A percentile compares a stretch with the other conserved stretches of the same genome.
Evolutionary conservation across 2,888 invertebrate species (phyloP).

Genomic region (Panzeria rudis): DNA sequence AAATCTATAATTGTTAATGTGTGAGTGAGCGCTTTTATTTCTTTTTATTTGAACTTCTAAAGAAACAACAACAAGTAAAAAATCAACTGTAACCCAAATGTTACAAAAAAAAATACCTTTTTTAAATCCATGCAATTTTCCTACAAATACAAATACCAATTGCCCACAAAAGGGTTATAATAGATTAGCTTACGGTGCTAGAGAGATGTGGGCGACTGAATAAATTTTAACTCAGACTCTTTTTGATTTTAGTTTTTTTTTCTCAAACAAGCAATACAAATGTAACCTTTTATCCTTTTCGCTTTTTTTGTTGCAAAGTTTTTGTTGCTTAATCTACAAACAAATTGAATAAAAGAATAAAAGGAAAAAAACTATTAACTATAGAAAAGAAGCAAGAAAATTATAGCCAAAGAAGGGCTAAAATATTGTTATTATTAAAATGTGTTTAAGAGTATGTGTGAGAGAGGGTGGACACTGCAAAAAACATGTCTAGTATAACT

Average conservation of each 20-base stretch:
- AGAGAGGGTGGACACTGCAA: not conserved
- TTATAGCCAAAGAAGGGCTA: slow-evolving; percentile 76
- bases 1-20: not conserved
- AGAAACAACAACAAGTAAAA: not conserved
- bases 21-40: not conserved
- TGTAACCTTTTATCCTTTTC: slow-evolving; percentile 18
- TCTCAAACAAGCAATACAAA: not conserved
- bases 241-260: not conserved
- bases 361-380: slow-evolving; percentile 32
- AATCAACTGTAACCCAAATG: slow-evolving; percentile 10
- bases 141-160: slow-evolving; percentile 55
- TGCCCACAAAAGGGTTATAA: slow-evolving; percentile 65
- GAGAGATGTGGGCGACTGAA: slow-evolving; percentile 5
- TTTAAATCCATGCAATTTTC: slow-evolving; percentile 28
- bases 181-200: slow-evolving; percentile 51
- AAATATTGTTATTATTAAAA: slow-evolving; percentile 80
- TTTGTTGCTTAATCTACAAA: slow-evolving; percentile 60
- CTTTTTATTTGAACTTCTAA: slow-evolving; percentile 1
- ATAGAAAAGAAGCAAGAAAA: slow-evolving; percentile 68
- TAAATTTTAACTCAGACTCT: not conserved
- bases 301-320: not conserved
- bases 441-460: slow-evolving; percentile 48
- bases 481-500: not conserved
- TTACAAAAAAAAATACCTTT: not conserved
- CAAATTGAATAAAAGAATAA: slow-evolving; percentile 53